phyloP scores from a whole-genome alignment of 2,113 vertebrate genomes.

The Podarcis cretensis region DNA sequence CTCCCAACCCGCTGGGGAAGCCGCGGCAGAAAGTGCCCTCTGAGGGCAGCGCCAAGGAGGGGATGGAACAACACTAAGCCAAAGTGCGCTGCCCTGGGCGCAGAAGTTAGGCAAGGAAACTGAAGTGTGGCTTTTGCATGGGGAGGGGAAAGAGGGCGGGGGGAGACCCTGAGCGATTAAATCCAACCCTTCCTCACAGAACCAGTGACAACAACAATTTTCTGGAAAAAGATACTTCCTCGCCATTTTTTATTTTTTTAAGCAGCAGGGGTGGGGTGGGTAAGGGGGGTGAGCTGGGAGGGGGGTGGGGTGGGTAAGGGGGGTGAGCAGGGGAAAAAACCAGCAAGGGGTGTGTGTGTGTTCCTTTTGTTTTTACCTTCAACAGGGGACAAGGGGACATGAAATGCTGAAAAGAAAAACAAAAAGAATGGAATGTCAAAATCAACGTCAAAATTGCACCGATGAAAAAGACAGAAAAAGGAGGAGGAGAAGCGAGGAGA shows the following conservation, averaged over 20 bases:
- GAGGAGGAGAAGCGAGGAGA: background rate
- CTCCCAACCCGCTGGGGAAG: background rate
- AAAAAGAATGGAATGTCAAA: slow-evolving; percentile 72
- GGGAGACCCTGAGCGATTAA: background rate
- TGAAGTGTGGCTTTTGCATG: background rate
- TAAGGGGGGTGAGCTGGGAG: background rate
- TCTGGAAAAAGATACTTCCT: background rate
- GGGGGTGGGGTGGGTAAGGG: background rate
- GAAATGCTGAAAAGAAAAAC: slow-evolving; percentile 82
- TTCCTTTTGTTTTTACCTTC: slow-evolving; percentile 75
- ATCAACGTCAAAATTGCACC: slow-evolving; percentile 6
- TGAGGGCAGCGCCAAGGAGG: background rate
- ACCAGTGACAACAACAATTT: background rate
- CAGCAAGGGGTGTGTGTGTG: too few species aligned
- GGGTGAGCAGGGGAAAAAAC: too few species aligned
- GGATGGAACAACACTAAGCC: background rate
- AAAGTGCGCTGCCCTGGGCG: background rate
- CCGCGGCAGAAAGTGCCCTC: background rate
- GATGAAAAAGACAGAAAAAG: background rate
- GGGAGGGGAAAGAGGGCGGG: background rate
- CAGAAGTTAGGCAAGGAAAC: too few species aligned
- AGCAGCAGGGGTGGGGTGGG: background rate
- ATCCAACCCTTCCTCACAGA: background rate
- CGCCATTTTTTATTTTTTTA: too few species aligned
- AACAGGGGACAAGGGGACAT: slow-evolving; percentile 80